A percentile compares a stretch with the other conserved stretches of the same genome.
phyloP scores from a whole-genome alignment of 2,888 invertebrate genomes.

The Arrhopalites spinosus region DNA sequence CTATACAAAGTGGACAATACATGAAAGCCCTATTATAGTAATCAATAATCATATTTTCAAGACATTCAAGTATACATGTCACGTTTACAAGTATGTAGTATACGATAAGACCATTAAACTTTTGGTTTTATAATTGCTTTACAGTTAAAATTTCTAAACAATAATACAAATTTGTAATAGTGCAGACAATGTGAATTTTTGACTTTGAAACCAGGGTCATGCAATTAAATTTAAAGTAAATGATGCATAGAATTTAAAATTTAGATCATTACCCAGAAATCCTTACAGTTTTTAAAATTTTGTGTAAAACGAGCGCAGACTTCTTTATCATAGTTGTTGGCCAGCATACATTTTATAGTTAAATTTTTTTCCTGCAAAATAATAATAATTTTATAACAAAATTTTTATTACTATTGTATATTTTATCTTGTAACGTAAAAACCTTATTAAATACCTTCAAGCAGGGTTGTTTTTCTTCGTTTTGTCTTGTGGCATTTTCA shows the following conservation, averaged over 20 bases:
- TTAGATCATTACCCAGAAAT: not conserved
- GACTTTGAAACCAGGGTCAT: not conserved
- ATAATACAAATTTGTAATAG: not conserved
- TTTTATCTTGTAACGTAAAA: no score
- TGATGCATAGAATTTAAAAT: not conserved
- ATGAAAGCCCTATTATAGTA: not conserved
- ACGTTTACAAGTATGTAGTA: no score
- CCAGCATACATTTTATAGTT: not conserved
- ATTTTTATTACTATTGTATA: no score
- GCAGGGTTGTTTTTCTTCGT: no score
- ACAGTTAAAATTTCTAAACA: not conserved
- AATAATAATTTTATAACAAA: no score
- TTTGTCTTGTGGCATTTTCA: no score
- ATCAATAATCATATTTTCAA: no score
- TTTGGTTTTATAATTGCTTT: no score
- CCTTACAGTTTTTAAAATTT: not conserved
- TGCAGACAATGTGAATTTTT: not conserved
- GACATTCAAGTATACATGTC: no score
- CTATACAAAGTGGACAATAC: not conserved
- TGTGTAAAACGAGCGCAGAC: not conserved
- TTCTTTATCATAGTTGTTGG: not conserved
- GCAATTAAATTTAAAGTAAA: not conserved
- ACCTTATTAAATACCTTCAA: no score
- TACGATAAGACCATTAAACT: no score
- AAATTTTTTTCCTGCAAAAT: not conserved